phyloP scores from a whole-genome alignment of 2,113 vertebrate species.

The Calcarius ornatus region DNA sequence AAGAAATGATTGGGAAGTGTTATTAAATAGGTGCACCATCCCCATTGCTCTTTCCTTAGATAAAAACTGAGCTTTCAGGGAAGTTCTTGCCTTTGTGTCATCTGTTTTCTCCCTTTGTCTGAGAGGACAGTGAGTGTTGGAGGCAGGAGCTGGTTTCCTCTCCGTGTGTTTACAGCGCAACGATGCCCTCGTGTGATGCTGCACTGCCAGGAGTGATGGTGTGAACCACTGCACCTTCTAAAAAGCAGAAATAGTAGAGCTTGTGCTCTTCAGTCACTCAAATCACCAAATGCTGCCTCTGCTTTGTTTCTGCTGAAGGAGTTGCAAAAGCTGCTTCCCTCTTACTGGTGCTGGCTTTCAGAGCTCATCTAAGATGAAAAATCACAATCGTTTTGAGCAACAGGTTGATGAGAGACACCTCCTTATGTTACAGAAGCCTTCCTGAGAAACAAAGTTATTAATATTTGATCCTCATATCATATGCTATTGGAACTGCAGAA shows the following conservation, averaged over 20 bases:
- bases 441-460: neutral
- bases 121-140: neutral
- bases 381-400: neutral
- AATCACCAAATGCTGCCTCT: neutral
- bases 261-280: neutral
- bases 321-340: neutral
- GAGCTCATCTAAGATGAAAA: neutral
- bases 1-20: neutral
- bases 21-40: neutral
- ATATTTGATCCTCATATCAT: neutral
- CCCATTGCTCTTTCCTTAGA: neutral
- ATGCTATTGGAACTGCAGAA: neutral
- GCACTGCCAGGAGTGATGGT: neutral
- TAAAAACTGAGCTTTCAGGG: neutral
- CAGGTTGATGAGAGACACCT: neutral
- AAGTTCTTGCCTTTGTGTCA: neutral
- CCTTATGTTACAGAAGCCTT: neutral
- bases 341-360: neutral
- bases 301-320: neutral
- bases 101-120: neutral
- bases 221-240: neutral
- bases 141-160: neutral
- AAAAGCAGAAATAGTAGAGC: neutral
- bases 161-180: neutral
- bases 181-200: conserved; percentile 4